Evolutionary conservation across 2,797 vertebrate species (phyloP).

Genomic region (Anableps anableps): DNA sequence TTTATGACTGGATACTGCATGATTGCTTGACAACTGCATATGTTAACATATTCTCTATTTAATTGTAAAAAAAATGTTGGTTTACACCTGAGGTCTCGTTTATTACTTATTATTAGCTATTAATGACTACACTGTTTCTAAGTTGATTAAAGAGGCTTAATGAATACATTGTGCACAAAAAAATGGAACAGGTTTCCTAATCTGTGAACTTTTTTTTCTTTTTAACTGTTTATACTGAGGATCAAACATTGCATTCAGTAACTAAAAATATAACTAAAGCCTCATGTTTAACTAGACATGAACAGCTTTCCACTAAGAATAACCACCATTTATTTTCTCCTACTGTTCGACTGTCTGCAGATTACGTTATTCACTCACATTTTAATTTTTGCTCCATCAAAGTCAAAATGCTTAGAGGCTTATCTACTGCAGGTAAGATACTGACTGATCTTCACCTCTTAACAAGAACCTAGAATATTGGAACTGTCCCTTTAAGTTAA

Average conservation of each 20-base stretch:
- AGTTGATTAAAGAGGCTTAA: neutral
- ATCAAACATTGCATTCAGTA: neutral
- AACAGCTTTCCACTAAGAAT: neutral
- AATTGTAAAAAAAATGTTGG: no score
- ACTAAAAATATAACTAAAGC: neutral
- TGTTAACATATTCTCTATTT: neutral
- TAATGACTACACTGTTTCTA: neutral
- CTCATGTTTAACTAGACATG: neutral
- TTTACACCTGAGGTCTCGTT: neutral
- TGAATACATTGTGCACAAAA: neutral
- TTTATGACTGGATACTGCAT: neutral
- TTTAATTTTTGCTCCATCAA: neutral
- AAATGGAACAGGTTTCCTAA: neutral
- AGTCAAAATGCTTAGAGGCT: neutral
- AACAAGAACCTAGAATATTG: neutral
- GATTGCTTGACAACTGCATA: neutral
- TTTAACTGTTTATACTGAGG: neutral
- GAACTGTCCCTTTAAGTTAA: neutral
- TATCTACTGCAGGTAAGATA: neutral
- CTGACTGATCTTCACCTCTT: neutral
- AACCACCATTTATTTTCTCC: neutral
- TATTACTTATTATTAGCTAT: neutral
- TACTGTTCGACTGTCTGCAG: neutral
- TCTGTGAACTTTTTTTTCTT: neutral
- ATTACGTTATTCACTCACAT: neutral